Percentiles rank a stretch among this genome's conserved stretches.
phyloP scores from a whole-genome alignment of 2,888 invertebrate species.

The Eilema sororculum region DNA sequence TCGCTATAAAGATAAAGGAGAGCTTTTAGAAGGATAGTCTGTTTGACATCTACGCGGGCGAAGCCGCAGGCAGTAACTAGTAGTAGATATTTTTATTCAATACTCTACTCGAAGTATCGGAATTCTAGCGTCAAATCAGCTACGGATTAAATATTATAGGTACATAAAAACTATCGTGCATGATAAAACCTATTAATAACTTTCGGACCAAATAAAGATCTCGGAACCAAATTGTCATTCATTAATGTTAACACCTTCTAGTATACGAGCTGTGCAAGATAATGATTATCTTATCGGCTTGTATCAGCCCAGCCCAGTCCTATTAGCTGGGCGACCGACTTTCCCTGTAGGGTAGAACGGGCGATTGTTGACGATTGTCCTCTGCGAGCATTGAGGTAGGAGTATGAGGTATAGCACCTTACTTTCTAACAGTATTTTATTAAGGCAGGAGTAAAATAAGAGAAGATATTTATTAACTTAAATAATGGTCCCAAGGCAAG shows the following conservation, averaged over 20 bases:
- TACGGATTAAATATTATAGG: too few species aligned
- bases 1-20: too few species aligned
- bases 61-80: too few species aligned
- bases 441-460: too few species aligned
- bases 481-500: too few species aligned
- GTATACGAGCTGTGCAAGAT: slow-evolving; percentile 52
- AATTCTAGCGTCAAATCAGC: too few species aligned
- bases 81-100: too few species aligned
- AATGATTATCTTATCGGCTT: slow-evolving; percentile 73
- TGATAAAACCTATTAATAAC: not conserved
- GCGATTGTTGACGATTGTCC: slow-evolving; percentile 72
- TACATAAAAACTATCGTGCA: too few species aligned
- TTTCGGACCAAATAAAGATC: slow-evolving; percentile 27
- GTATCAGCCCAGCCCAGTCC: slow-evolving; percentile 69
- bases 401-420: slow-evolving; percentile 38
- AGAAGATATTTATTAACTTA: too few species aligned
- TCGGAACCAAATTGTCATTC: slow-evolving; percentile 38
- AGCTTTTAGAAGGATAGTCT: too few species aligned
- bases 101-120: too few species aligned
- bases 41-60: too few species aligned
- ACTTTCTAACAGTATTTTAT: not conserved
- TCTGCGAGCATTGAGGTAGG: slow-evolving; percentile 49
- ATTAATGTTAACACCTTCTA: slow-evolving; percentile 51
- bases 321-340: slow-evolving; percentile 79
- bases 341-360: slow-evolving; percentile 70